Percentiles rank a stretch among this genome's conserved stretches.
phyloP scores from a whole-genome alignment of 2,797 vertebrate species.

The Fistularia commersonii region DNA sequence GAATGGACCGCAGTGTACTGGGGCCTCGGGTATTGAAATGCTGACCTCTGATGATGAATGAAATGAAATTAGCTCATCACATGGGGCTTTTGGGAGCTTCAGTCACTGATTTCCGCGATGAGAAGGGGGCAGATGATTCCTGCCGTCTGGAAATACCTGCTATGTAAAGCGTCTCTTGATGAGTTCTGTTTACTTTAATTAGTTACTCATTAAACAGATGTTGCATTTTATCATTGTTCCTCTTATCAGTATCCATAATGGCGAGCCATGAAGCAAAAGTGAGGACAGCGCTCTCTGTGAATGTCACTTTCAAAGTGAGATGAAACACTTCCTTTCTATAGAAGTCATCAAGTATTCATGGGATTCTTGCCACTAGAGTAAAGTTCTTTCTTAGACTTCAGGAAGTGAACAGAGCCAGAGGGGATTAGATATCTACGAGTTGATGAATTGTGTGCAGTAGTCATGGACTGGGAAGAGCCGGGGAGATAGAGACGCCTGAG shows the following conservation, averaged over 20 bases:
- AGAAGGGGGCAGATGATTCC: conserved; percentile 27
- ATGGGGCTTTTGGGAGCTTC: conserved; percentile 42
- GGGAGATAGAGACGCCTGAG: conserved; percentile 72
- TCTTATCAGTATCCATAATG: conserved; percentile 30
- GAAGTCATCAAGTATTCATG: conserved; percentile 74
- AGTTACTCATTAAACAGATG: conserved; percentile 69
- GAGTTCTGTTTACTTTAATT: conserved; percentile 68
- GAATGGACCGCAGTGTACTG: conserved; percentile 53
- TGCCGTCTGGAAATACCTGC: conserved; percentile 43
- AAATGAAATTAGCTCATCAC: conserved; percentile 55
- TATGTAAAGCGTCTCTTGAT: conserved; percentile 48
- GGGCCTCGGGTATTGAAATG: conserved; percentile 55
- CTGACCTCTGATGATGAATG: conserved; percentile 57
- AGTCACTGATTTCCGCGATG: conserved; percentile 44
- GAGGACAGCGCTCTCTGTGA: conserved; percentile 28
- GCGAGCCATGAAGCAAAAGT: conserved; percentile 48
- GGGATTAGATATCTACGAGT: conserved; percentile 73
- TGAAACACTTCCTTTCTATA: conserved; percentile 59
- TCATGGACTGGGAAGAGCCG: conserved; percentile 69
- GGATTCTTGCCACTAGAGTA: conserved; percentile 75
- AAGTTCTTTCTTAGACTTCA: conserved; percentile 76
- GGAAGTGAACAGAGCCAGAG: conserved; percentile 69
- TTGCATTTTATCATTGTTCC: conserved; percentile 57
- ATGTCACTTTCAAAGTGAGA: conserved; percentile 70
- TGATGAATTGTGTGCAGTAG: conserved; percentile 78